Evolutionary conservation across 2,888 invertebrate genomes (phyloP).

Genomic region (Malachius bipustulatus): DNA sequence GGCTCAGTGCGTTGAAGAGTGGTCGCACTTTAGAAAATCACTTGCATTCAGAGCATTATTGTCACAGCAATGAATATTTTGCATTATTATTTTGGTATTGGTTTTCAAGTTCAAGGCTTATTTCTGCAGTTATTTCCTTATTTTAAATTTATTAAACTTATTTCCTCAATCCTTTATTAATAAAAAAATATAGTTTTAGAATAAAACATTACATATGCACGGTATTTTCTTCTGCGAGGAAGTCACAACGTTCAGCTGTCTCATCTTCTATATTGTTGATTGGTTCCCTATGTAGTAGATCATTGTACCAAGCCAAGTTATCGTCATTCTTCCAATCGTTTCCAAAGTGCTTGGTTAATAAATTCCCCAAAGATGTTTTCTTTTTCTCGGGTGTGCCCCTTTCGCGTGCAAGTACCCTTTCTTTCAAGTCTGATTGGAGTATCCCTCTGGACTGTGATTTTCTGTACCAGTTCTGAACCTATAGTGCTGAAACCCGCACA

Average conservation of each 20-base stretch:
- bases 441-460: too few relatives aligned
- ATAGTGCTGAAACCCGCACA: too few relatives aligned
- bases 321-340: constrained; percentile 11
- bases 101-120: too few relatives aligned
- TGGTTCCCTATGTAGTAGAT: too few relatives aligned
- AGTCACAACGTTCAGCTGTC: constrained; percentile 9
- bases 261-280: constrained; percentile 11
- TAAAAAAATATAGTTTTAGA: too few relatives aligned
- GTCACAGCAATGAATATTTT: constrained; percentile 24
- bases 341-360: constrained; percentile 9
- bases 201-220: constrained; percentile 10
- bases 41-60: constrained; percentile 21
- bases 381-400: constrained; percentile 9
- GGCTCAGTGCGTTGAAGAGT: constrained; percentile 15
- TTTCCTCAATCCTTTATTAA: too few relatives aligned
- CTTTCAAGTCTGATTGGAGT: constrained; percentile 10
- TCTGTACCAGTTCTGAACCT: too few relatives aligned
- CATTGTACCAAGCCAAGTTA: constrained; percentile 13
- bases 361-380: too few relatives aligned
- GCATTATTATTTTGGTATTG: too few relatives aligned
- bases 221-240: constrained; percentile 11
- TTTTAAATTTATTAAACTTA: too few relatives aligned
- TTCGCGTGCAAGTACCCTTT: constrained; percentile 5
- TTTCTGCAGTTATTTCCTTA: too few relatives aligned
- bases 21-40: constrained; percentile 26